Conservation (phyloP, 2,113 vertebrate genomes). For the Callospermophilus lateralis region DNA sequence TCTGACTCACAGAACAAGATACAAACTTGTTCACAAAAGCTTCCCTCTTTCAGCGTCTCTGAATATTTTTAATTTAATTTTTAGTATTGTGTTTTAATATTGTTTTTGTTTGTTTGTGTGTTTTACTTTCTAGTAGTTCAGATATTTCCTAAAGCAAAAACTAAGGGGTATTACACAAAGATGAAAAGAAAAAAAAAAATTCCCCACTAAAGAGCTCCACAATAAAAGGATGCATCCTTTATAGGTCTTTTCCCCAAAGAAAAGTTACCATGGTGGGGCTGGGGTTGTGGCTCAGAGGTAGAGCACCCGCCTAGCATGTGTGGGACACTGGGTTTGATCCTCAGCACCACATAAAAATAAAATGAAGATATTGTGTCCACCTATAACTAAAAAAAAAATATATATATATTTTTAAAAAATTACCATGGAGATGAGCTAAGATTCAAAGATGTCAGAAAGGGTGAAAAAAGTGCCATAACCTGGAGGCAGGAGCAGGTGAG, state of each 20-base stretch:
- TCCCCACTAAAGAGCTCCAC: background rate
- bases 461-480: background rate
- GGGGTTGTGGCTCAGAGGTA: too few species aligned
- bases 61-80: background rate
- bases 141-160: background rate
- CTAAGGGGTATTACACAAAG: fast-evolving
- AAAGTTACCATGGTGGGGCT: background rate
- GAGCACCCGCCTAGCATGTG: too few species aligned
- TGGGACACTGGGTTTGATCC: too few species aligned
- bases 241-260: too few species aligned
- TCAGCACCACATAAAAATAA: too few species aligned
- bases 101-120: too few species aligned
- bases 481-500: too few species aligned
- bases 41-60: background rate
- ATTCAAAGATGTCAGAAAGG: background rate
- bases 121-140: background rate
- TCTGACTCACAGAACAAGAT: background rate
- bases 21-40: background rate
- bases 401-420: too few species aligned
- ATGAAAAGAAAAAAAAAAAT: background rate
- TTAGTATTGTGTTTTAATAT: too few species aligned
- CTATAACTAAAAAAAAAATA: too few species aligned
- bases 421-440: background rate
- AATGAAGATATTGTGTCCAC: too few species aligned
- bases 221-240: fast-evolving